phyloP scores from a whole-genome alignment of 2,113 vertebrate species.

The Festucalex cinctus region DNA sequence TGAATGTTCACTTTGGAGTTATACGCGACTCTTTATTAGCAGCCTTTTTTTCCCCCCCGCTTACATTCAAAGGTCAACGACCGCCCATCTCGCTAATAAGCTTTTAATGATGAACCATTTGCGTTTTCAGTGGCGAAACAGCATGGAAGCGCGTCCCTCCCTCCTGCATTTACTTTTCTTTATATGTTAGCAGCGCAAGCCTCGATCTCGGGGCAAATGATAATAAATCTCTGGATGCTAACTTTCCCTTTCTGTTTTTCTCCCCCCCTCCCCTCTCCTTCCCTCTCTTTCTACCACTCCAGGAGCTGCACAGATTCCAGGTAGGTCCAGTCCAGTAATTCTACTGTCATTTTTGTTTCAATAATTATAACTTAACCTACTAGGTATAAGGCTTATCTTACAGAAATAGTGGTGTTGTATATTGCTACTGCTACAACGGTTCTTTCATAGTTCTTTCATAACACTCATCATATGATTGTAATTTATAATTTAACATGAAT shows the following conservation, averaged over 20 bases:
- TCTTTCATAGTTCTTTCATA: too few species aligned
- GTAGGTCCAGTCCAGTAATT: slow-evolving; percentile 50
- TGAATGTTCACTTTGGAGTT: neutral
- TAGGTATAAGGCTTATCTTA: too few species aligned
- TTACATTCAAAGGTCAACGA: slow-evolving; percentile 2
- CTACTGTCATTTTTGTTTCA: slow-evolving; percentile 4
- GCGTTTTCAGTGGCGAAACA: neutral
- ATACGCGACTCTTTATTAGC: neutral
- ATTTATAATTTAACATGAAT: neutral
- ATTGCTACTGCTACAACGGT: too few species aligned
- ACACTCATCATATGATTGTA: neutral
- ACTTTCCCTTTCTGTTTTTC: slow-evolving; percentile 43
- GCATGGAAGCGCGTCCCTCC: slow-evolving; percentile 1
- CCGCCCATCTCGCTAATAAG: neutral
- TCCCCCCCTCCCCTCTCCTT: neutral
- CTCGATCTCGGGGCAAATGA: slow-evolving; percentile 13
- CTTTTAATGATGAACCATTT: slow-evolving; percentile 4
- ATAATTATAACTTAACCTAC: too few species aligned
- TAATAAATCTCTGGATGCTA: slow-evolving; percentile 41
- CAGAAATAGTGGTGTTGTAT: too few species aligned
- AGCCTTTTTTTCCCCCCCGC: neutral
- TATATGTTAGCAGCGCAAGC: slow-evolving; percentile 33
- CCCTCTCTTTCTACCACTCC: slow-evolving; percentile 13
- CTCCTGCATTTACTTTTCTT: slow-evolving; percentile 5
- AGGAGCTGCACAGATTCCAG: slow-evolving; percentile 75